Evolutionary conservation across 2,113 vertebrate species (phyloP).

Genomic region (Cephalopterus ornatus): DNA sequence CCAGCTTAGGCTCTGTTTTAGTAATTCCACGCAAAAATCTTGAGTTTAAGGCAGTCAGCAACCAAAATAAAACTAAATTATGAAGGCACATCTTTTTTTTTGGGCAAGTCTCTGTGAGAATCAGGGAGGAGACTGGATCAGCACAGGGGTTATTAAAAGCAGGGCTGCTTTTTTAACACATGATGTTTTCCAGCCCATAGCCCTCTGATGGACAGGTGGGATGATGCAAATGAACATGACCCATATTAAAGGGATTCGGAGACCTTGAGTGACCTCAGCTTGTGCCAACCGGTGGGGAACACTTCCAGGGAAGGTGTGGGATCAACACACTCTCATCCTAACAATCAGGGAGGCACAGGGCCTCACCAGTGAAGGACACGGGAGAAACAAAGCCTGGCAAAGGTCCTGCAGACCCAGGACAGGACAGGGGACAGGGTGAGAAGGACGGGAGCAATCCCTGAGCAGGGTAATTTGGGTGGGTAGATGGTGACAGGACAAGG

Average conservation of each 20-base stretch:
- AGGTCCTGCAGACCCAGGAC: not conserved
- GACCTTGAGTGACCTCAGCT: not conserved
- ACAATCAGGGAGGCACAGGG: not conserved
- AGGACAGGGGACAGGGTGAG: not conserved
- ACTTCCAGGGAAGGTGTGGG: not conserved
- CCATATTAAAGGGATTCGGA: not conserved
- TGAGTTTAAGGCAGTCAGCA: not conserved
- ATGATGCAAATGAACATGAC: not conserved
- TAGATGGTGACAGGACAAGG: not conserved
- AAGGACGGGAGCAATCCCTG: not conserved
- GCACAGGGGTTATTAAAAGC: not conserved
- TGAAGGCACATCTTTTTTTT: not conserved
- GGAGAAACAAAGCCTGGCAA: not conserved
- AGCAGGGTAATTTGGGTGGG: too few relatives aligned
- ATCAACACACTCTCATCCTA: rapidly evolving
- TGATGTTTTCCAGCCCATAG: not conserved
- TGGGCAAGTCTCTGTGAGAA: not conserved
- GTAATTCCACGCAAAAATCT: not conserved
- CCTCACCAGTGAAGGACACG: not conserved
- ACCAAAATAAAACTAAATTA: not conserved
- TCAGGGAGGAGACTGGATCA: rapidly evolving
- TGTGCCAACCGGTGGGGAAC: not conserved
- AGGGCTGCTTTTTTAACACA: not conserved
- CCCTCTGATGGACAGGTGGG: not conserved
- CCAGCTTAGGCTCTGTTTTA: not conserved